A percentile compares a stretch with the other conserved stretches of the same genome.
Conservation (phyloP, 1,140 invertebrate genomes). For the Wiebesia pumilae region DNA sequence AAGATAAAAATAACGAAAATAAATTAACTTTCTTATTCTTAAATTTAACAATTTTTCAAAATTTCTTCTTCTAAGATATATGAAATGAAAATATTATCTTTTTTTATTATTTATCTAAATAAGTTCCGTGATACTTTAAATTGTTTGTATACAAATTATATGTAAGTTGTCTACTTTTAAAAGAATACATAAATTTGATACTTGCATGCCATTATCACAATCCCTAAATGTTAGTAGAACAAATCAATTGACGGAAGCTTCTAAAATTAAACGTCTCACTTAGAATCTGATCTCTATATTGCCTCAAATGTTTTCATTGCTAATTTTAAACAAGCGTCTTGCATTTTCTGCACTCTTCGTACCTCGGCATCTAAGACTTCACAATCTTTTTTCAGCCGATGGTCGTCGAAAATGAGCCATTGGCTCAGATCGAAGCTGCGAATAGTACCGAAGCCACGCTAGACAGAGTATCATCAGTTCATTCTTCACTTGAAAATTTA, state of each 20-base stretch:
- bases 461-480: constrained; percentile 67
- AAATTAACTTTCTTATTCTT: too few species aligned
- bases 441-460: constrained; percentile 66
- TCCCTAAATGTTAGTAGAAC: not conserved
- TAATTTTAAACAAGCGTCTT: constrained; percentile 52
- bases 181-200: not conserved
- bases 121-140: not conserved
- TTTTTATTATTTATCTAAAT: too few species aligned
- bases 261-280: constrained; percentile 52
- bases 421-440: constrained; percentile 56
- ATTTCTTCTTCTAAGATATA: too few species aligned
- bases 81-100: too few species aligned
- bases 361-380: constrained; percentile 47
- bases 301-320: constrained; percentile 46
- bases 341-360: constrained; percentile 47
- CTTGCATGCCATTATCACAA: constrained; percentile 2
- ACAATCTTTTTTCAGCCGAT: constrained; percentile 60
- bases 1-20: not conserved
- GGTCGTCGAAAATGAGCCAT: constrained; percentile 60
- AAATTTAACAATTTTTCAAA: too few species aligned
- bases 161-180: too few species aligned
- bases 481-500: constrained; percentile 62
- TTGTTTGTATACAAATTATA: not conserved
- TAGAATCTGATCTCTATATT: constrained; percentile 40
- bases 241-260: constrained; percentile 43